Conservation (phyloP, 92 coral and sea anemone species). For the Umimayanthus chanpuru region DNA sequence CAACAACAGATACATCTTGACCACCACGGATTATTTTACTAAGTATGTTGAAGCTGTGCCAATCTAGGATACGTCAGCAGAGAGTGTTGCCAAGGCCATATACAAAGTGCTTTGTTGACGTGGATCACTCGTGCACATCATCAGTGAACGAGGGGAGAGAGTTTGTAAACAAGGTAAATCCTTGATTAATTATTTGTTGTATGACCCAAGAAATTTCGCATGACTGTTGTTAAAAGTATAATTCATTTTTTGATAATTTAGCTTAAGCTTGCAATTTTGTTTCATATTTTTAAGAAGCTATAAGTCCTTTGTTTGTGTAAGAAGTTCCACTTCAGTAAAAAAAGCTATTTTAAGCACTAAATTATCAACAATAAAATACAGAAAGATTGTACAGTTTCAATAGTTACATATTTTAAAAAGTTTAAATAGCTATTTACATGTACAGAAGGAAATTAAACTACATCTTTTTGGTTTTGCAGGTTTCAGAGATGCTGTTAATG, state of each 20-base stretch:
- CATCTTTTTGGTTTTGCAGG: slow-evolving; percentile 28
- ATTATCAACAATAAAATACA: too few relatives aligned
- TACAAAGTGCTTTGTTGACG: slow-evolving; percentile 29
- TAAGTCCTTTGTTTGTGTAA: too few relatives aligned
- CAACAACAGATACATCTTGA: slow-evolving; percentile 35
- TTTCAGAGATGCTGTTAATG: slow-evolving; percentile 25
- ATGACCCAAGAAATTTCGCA: neutral
- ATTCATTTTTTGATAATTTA: too few relatives aligned
- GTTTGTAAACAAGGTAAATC: slow-evolving; percentile 48
- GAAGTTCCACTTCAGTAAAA: too few relatives aligned
- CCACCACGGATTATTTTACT: slow-evolving; percentile 44
- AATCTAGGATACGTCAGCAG: slow-evolving; percentile 42
- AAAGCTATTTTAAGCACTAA: too few relatives aligned
- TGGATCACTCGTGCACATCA: slow-evolving; percentile 48
- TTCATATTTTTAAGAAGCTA: too few relatives aligned
- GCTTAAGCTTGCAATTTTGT: too few relatives aligned
- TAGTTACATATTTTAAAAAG: neutral
- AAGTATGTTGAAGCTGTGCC: slow-evolving; percentile 45
- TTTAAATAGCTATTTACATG: neutral
- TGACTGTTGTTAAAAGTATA: neutral
- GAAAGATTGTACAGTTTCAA: neutral
- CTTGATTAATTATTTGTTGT: neutral
- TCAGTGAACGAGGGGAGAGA: slow-evolving; percentile 46
- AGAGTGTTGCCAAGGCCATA: slow-evolving; percentile 44
- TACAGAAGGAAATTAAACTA: neutral